Evolutionary conservation across 1,140 invertebrate species (phyloP), one percentile per base, ranked within the genome.

Genomic region (Bombus impatiens): DNA sequence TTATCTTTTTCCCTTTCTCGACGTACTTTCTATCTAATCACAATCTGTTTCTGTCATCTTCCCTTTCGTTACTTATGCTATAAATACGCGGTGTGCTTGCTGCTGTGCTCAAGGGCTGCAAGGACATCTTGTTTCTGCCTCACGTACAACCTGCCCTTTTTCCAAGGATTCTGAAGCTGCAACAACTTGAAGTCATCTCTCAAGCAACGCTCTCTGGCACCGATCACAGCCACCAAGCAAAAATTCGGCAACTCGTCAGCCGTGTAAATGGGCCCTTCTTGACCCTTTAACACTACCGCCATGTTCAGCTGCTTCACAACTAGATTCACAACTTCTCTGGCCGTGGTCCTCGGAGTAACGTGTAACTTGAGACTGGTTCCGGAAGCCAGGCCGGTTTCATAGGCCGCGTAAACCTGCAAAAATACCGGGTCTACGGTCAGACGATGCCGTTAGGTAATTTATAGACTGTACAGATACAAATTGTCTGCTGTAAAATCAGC

Each of bases 231-330:
- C 0, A 99, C 98, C 32, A 99, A 95, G 94, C 98, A 99, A 93
- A 99, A 99, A 91, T 98, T 98, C 37, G 97, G 96, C 78, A 98
- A 94, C 93, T 97, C 97, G 70, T 98, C 97, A 0, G 97, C 96
- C 0, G 97, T 96, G 92, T 99, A 99, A 37, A 98, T 97, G 1
- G 98, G 98, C 1, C 98, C 98, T 37, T 97, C 96, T 94, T 97
- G 97, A 1, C 98, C 97, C 93, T 98, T 99, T 0, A 98, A 93
- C 25, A 98, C 96, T 35, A 98, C 98, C 1, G 98, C 98, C 97
- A 99, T 98, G 94, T 99, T 99, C 5, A 99, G 95, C 93, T 99
- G 98, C 93, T 98, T 98, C 13, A 99, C 98, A 28, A 99, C 98
- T 44, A 99, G 95, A 93, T 99, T 98, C 65, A 99, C 98, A 8